Evolutionary conservation across 2,888 invertebrate species (phyloP), one percentile per base, ranked within the genome.

Genomic region (Hermaeophaga mercurialis): DNA sequence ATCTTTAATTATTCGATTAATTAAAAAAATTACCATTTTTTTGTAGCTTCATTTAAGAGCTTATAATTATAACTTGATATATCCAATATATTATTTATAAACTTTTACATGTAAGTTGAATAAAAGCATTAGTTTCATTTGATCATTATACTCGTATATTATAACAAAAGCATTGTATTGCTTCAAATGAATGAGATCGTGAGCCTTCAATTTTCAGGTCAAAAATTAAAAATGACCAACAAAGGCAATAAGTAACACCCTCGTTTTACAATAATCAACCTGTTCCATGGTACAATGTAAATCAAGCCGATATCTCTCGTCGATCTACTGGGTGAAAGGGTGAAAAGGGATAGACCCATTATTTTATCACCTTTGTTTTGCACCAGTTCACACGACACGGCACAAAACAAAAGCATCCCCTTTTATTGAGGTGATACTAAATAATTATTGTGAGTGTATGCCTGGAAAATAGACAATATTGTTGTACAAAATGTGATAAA

Each of bases 281-380:
- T 46, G 45, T 46, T 46, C 22, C 17, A 31, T 45, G 17, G 44
- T 31, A 18, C 11, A 31, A 34, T 33, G 45, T 46, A 34, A 46
- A 46, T 46, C 45, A 46, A 46, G 31, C 8, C 19, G 28, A 19
- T 46, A 46, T 46, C 33, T 31, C 9, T 11, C 31, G 19, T 18
- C 33, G 18, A 47, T 47, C 24, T 22, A 22, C 11, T 17, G 15
- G 15, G 17, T 17, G 38, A 4, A 43, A 22, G 22, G 26, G 49
- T 22, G 18, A 39, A 39, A 19, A 41, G 14, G 17, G 11, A 24
- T 33, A 43, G 18, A 24, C 24, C 46, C 43, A 57, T 57, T 53
- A 57, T 57, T 53, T 57, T 57, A 57, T 53, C 56, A 57, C 52
- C 45, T 56, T 50, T 56, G 47, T 52, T 56, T 39, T 44, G 36